phyloP scores from a whole-genome alignment of 2,797 vertebrate genomes.

The Syngnathus acus region DNA sequence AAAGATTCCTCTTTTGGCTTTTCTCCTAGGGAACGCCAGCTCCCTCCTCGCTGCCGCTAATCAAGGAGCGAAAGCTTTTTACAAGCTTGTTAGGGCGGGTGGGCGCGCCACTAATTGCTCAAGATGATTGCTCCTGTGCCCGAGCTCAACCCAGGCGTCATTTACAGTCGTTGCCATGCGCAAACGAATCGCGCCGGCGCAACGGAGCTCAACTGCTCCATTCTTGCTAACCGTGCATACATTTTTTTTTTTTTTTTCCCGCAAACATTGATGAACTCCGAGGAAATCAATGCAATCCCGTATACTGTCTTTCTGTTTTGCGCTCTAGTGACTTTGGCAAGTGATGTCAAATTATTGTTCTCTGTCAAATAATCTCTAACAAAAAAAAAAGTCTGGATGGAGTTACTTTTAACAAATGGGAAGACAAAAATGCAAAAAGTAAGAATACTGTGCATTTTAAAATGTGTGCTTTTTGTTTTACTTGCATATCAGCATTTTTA shows the following conservation, averaged over 20 bases:
- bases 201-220: background rate
- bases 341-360: background rate
- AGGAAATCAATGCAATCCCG: background rate
- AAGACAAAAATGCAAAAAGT: background rate
- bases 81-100: constrained; percentile 45
- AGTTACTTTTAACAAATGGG: background rate
- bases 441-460: too few relatives aligned
- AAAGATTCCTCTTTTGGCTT: background rate
- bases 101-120: constrained; percentile 40
- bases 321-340: too few relatives aligned
- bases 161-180: constrained; percentile 24
- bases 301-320: too few relatives aligned
- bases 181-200: background rate
- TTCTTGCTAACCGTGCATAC: background rate
- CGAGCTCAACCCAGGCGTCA: constrained; percentile 38
- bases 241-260: background rate
- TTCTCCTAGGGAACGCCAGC: background rate
- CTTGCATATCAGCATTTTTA: too few relatives aligned
- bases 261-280: background rate
- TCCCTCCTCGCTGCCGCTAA: constrained; percentile 37
- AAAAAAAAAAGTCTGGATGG: background rate
- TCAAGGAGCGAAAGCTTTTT: constrained; percentile 51
- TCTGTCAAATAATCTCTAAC: background rate
- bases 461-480: too few relatives aligned
- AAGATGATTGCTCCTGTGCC: constrained; percentile 41